phyloP scores from a whole-genome alignment of 2,888 invertebrate species.

The Thymelicus acteon region DNA sequence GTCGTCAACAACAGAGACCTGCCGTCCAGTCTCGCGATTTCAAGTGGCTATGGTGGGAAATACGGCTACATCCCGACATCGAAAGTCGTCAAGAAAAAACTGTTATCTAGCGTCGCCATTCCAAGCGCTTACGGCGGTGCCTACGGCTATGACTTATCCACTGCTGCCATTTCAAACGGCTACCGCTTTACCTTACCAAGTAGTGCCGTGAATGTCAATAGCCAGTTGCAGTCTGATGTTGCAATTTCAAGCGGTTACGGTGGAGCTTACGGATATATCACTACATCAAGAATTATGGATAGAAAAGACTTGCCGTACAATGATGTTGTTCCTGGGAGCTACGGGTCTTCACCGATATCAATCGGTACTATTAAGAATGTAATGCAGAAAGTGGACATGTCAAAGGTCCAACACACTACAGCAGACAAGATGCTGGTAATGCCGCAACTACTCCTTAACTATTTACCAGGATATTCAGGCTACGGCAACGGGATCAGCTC shows the following conservation, averaged over 20 bases:
- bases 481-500: not conserved
- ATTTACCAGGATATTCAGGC: not conserved
- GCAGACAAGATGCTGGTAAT: not conserved
- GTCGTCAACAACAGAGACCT: not conserved
- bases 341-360: not conserved
- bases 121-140: not conserved
- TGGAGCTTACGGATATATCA: not conserved
- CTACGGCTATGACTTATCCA: no score
- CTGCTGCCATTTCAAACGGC: no score
- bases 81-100: not conserved
- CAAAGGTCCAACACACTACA: no score
- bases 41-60: not conserved
- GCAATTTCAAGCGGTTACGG: constrained; percentile 10
- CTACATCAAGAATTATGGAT: not conserved
- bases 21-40: not conserved
- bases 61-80: not conserved
- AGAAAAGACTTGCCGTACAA: not conserved
- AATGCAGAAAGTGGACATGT: no score
- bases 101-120: not conserved
- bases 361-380: not conserved
- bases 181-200: no score
- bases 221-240: not conserved
- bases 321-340: not conserved
- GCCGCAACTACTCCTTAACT: not conserved
- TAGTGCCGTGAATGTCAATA: no score